These are phyloP conservation scores for Lycophotia porphyrea DNA, from an alignment of 2,888 invertebrate genomes.

Conservation along the genomic window DNA sequence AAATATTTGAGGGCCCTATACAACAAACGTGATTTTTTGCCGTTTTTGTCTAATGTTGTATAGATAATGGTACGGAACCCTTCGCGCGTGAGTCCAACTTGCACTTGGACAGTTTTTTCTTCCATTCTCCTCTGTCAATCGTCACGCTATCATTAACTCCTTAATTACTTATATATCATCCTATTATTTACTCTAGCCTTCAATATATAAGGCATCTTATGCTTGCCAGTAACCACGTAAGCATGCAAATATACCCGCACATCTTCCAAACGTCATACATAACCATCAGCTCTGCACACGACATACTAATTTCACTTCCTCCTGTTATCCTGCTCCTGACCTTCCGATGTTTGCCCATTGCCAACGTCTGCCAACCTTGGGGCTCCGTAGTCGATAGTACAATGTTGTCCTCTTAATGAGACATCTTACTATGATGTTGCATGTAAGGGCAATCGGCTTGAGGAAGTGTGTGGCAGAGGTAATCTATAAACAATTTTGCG, in stretches of 20 bases:
- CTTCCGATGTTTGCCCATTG: slow-evolving; percentile 52
- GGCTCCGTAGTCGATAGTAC: slow-evolving; percentile 27
- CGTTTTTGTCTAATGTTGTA: too few species aligned
- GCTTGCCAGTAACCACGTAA: neutral
- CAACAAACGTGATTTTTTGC: too few species aligned
- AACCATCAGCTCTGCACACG: slow-evolving; percentile 7
- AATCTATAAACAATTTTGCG: slow-evolving; percentile 8
- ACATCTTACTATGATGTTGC: slow-evolving; percentile 25
- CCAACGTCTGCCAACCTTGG: slow-evolving; percentile 39
- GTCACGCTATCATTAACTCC: too few species aligned
- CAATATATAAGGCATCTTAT: neutral
- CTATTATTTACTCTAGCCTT: neutral
- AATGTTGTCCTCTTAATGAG: slow-evolving; percentile 46
- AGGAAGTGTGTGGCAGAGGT: slow-evolving; percentile 34
- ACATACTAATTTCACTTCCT: slow-evolving; percentile 65
- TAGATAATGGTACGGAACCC: too few species aligned
- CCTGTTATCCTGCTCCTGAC: slow-evolving; percentile 40
- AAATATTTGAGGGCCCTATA: too few species aligned
- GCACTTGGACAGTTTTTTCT: too few species aligned
- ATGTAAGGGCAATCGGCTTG: slow-evolving; percentile 25
- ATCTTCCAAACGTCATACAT: slow-evolving; percentile 25
- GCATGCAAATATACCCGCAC: neutral
- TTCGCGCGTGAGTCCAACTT: too few species aligned
- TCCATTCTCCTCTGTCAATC: too few species aligned
- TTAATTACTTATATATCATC: too few species aligned